Conservation (phyloP, 2,797 vertebrate genomes). For the Clarias laeviceps region DNA sequence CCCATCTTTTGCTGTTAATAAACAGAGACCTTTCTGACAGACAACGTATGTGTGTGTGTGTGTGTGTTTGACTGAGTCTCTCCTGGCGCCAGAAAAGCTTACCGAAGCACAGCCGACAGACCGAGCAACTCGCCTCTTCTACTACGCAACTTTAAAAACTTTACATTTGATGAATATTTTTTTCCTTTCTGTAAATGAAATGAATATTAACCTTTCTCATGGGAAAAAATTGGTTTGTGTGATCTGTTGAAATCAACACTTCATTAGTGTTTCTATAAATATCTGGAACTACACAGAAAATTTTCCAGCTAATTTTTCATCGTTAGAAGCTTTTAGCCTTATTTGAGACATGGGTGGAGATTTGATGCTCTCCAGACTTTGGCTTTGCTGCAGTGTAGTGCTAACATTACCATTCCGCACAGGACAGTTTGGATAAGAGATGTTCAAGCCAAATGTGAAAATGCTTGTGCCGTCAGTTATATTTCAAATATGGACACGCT, state of each 20-base stretch:
- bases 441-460: slow-evolving; percentile 3
- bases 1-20: too few relatives aligned
- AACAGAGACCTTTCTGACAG: too few relatives aligned
- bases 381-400: slow-evolving; percentile 20
- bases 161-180: background rate
- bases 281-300: background rate
- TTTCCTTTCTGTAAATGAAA: slow-evolving; percentile 15
- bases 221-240: background rate
- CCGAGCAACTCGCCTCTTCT: too few relatives aligned
- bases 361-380: slow-evolving; percentile 39
- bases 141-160: too few relatives aligned
- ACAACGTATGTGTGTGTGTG: too few relatives aligned
- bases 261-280: slow-evolving; percentile 6
- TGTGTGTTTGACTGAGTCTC: too few relatives aligned
- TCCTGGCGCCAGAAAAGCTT: too few relatives aligned
- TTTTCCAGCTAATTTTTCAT: slow-evolving; percentile 8
- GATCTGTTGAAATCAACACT: slow-evolving; percentile 14
- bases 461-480: background rate
- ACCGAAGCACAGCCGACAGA: too few relatives aligned
- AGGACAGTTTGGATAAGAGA: slow-evolving; percentile 16
- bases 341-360: background rate
- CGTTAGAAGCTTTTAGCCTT: background rate
- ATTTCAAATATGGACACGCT: background rate
- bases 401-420: slow-evolving; percentile 34
- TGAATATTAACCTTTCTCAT: background rate